phyloP scores from a whole-genome alignment of 1,140 invertebrate genomes.

The Lepidurus arcticus region DNA sequence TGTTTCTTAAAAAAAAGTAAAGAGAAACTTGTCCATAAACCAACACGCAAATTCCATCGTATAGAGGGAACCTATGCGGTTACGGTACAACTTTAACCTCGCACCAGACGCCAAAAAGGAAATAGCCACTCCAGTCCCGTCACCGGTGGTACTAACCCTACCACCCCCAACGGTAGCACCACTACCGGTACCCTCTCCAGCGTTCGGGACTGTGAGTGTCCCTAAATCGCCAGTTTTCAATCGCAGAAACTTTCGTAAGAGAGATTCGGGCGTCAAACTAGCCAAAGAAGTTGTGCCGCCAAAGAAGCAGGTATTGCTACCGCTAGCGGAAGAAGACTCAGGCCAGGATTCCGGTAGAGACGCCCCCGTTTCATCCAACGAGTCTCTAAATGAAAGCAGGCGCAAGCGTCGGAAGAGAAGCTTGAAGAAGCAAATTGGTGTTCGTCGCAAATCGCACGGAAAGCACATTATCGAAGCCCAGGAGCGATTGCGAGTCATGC shows the following conservation, averaged over 20 bases:
- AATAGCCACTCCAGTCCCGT: neutral
- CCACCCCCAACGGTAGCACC: neutral
- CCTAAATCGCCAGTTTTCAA: neutral
- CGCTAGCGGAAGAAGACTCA: neutral
- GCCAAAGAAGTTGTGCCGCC: neutral
- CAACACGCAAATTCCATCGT: neutral
- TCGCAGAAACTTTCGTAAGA: neutral
- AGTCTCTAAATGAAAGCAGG: neutral
- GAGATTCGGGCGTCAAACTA: neutral
- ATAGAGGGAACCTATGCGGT: conserved; percentile 1
- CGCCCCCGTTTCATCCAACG: neutral
- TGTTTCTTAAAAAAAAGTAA: neutral
- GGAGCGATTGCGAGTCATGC: neutral
- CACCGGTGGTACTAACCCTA: neutral
- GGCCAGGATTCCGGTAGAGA: neutral
- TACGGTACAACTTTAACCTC: neutral
- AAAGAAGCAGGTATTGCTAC: neutral
- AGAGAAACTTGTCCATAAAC: neutral
- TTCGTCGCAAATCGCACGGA: neutral
- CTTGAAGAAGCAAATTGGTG: neutral
- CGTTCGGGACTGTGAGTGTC: neutral
- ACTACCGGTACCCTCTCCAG: neutral
- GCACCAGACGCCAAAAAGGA: neutral
- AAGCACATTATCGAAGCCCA: conserved; percentile 3
- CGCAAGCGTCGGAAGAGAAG: neutral